Conservation (phyloP, 1,140 invertebrate genomes). For the Planococcus citri region DNA sequence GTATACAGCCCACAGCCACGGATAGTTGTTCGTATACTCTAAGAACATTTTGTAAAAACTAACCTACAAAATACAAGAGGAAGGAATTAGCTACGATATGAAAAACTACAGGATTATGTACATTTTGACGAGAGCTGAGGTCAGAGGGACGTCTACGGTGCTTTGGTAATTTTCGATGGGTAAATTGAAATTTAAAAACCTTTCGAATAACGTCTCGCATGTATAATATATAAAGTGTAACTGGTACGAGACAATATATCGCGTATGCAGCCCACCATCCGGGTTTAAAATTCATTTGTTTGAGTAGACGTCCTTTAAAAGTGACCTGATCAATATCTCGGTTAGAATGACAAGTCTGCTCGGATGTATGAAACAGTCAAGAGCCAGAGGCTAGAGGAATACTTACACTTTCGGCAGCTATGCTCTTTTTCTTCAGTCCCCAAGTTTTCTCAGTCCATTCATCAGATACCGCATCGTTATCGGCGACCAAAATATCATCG, state of each 20-base stretch:
- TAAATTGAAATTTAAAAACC: background rate
- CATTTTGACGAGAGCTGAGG: background rate
- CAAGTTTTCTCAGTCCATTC: slow-evolving; percentile 75
- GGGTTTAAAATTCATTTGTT: slow-evolving; percentile 58
- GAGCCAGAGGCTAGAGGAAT: background rate
- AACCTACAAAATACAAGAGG: slow-evolving; percentile 44
- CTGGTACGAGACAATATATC: slow-evolving; percentile 57
- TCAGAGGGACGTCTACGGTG: background rate
- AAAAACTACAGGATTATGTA: background rate
- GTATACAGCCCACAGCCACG: slow-evolving; percentile 82
- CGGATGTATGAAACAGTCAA: too few relatives aligned
- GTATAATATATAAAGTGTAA: slow-evolving; percentile 55
- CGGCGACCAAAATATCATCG: slow-evolving; percentile 90
- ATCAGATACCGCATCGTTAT: slow-evolving; percentile 62
- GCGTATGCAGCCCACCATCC: slow-evolving; percentile 65
- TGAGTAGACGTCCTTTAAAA: slow-evolving; percentile 56
- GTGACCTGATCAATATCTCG: slow-evolving; percentile 39
- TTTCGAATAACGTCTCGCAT: slow-evolving; percentile 32
- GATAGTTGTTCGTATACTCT: slow-evolving; percentile 71
- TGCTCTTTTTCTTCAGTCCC: slow-evolving; percentile 66
- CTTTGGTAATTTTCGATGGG: background rate
- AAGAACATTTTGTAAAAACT: slow-evolving; percentile 65
- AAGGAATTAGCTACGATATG: background rate
- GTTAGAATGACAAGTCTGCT: too few relatives aligned
- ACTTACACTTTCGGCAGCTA: slow-evolving; percentile 57